Percentiles rank a stretch among this genome's conserved stretches.
Evolutionary conservation across 2,797 vertebrate species (phyloP).

Genomic region (Petrocephalus schoutedeni): DNA sequence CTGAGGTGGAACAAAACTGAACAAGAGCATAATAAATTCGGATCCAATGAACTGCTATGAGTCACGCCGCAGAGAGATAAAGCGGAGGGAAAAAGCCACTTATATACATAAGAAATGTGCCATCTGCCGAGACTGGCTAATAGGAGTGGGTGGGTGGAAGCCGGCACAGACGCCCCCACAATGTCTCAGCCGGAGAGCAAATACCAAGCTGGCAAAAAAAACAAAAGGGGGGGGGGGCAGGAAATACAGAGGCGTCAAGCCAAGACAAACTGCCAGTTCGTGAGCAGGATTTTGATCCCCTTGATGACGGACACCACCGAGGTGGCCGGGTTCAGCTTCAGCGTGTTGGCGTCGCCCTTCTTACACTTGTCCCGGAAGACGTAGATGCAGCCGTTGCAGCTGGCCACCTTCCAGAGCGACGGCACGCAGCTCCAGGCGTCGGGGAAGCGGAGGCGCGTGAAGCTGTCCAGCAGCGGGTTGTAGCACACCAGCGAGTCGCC

Average conservation of each 20-base stretch:
- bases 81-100: not conserved
- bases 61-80: not conserved
- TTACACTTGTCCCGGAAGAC: slow-evolving; percentile 95
- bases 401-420: slow-evolving; percentile 95
- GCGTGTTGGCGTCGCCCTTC: slow-evolving; percentile 90
- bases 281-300: slow-evolving; percentile 89
- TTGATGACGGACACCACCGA: slow-evolving; percentile 89
- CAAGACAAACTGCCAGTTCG: slow-evolving; percentile 95
- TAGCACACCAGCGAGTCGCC: slow-evolving; percentile 93
- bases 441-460: slow-evolving; percentile 89
- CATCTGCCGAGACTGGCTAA: not conserved
- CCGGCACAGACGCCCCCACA: not conserved
- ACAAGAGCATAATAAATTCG: not conserved
- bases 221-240: not conserved
- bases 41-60: not conserved
- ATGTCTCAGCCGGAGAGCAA: not conserved
- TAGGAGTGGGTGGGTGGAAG: not conserved
- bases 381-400: slow-evolving; percentile 95
- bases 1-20: not conserved
- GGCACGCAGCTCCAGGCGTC: slow-evolving; percentile 93
- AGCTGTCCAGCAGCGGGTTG: slow-evolving; percentile 93
- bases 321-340: slow-evolving; percentile 95
- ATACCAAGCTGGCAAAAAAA: not conserved
- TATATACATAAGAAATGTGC: not conserved
- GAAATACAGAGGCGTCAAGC: slow-evolving; percentile 59